phyloP scores from a whole-genome alignment of 2,888 invertebrate genomes.

The Agapetus fuscipes region DNA sequence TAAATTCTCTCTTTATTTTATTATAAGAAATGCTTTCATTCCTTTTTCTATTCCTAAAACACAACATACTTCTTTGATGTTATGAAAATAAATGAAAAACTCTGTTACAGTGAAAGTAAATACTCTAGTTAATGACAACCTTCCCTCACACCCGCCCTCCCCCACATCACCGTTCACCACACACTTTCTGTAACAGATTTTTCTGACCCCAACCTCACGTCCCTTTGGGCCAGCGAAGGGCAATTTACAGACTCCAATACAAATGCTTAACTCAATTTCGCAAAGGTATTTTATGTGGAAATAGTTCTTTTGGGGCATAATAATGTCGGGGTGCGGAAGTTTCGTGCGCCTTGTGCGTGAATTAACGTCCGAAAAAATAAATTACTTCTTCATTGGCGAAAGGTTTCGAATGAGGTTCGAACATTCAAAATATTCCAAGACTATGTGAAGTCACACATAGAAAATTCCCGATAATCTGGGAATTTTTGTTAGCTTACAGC shows the following conservation, averaged over 20 bases:
- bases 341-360: too few species aligned
- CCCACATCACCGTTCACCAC: neutral
- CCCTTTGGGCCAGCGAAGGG: slow-evolving; percentile 6
- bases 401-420: too few species aligned
- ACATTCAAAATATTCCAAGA: too few species aligned
- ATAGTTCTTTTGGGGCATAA: neutral
- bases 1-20: too few species aligned
- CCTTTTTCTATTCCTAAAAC: too few species aligned
- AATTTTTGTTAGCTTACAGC: too few species aligned
- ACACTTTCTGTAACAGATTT: slow-evolving; percentile 4
- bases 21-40: too few species aligned
- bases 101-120: too few species aligned
- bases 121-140: neutral
- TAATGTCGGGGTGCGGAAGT: neutral
- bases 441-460: too few species aligned
- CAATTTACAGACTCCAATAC: slow-evolving; percentile 14
- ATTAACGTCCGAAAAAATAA: neutral
- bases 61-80: too few species aligned
- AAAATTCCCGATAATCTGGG: too few species aligned
- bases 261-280: slow-evolving; percentile 16
- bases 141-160: neutral
- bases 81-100: too few species aligned
- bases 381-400: neutral
- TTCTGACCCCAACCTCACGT: slow-evolving; percentile 1
- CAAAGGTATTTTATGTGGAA: slow-evolving; percentile 7